Evolutionary conservation across 2,888 invertebrate species (phyloP), one percentile per base, ranked within the genome.

Genomic region (Tricholauxania praeusta): DNA sequence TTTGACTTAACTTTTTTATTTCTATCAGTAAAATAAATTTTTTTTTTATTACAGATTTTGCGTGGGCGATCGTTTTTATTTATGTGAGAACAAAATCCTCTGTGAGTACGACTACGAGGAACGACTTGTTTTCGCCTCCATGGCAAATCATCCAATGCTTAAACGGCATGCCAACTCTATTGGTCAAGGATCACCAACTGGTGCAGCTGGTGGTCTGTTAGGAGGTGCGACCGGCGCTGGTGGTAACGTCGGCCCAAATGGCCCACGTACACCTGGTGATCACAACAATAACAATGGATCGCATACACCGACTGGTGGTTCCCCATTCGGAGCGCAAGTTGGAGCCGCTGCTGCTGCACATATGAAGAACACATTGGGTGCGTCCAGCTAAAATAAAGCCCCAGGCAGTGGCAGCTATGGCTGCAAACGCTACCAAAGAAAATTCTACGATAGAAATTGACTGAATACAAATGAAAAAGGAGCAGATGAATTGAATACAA

Each of bases 71-170:
- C 92, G 96, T 78, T 98, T 97, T 89, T 98, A 98, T 89, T 89
- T 98, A 81, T 97, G 96, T 89, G 98, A 98, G 89, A 98, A 98
- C 89, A 97, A 97, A 90, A 98, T 98, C 80, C 91, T 98, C 70
- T 98, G 98, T 89, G 98, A 98, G 88, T 97, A 97, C 86, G 98
- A 98, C 88, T 98, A 98, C 86, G 97, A 98, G 86, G 98, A 98
- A 89, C 90, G 97, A 79, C 90, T 97, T 88, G 96, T 97, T 78
- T 97, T 97, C 86, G 97, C 97, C 76, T 96, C 96, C 86, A 96
- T 97, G 95, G 94, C 96, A 63, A 94, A 95, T 89, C 96, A 96
- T 86, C 96, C 96, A 73, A 87, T 87, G 84, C 78, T 88, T 60
- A 88, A 88, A 76, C 85, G 88, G 6, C 87, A 88, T 74, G 88